These are phyloP conservation scores for Pecten maximus DNA, from an alignment of 2,888 invertebrate species.

Conservation along the genomic window DNA sequence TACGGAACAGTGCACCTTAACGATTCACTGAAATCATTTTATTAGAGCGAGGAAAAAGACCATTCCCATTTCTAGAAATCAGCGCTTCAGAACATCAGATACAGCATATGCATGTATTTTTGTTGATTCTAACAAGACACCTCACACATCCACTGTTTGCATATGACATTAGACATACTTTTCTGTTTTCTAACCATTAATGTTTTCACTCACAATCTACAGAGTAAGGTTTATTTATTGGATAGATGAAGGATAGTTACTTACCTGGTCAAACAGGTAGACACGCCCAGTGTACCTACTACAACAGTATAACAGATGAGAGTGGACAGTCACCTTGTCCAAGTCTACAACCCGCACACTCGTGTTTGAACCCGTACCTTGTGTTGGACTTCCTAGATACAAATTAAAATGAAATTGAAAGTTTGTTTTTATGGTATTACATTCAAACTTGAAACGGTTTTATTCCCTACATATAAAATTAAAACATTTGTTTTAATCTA, in stretches of 20 bases:
- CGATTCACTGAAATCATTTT: no score
- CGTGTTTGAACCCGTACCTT: not conserved
- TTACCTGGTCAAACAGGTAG: conserved; percentile 74
- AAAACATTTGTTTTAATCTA: no score
- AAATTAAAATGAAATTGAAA: not conserved
- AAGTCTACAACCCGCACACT: conserved; percentile 62
- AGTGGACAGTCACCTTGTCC: conserved; percentile 62
- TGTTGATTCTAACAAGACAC: no score
- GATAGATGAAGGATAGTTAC: not conserved
- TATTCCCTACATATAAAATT: no score
- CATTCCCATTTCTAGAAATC: no score
- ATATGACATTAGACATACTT: no score
- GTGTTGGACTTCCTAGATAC: not conserved
- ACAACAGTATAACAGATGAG: conserved; percentile 70
- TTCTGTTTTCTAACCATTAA: no score
- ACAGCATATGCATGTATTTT: no score
- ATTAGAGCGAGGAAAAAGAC: no score
- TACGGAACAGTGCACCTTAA: no score
- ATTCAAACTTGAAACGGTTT: not conserved
- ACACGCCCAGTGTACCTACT: conserved; percentile 78
- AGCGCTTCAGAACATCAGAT: no score
- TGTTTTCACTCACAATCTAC: no score
- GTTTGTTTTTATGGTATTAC: not conserved
- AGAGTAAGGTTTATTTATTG: not conserved
- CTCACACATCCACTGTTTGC: not conserved